Evolutionary conservation across 1,140 invertebrate species (phyloP).

Genomic region (Pseudomyrmex sp.): DNA sequence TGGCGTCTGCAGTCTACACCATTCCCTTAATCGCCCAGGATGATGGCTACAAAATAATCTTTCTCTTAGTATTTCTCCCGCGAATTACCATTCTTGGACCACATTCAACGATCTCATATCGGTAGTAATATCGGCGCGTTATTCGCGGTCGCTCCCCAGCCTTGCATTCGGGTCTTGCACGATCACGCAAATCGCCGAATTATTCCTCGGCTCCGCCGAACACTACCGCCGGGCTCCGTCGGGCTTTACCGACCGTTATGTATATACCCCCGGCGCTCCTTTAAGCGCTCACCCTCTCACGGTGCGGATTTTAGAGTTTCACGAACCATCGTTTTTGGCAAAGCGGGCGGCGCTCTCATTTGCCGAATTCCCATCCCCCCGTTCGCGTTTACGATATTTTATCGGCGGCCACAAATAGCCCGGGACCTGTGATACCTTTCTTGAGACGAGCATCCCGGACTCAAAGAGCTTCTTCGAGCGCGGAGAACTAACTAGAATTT

Average conservation of each 20-base stretch:
- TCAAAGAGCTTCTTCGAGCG: conserved; percentile 57
- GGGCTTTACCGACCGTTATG: conserved; percentile 32
- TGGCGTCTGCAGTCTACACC: not conserved
- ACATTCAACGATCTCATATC: conserved; percentile 71
- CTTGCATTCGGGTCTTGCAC: conserved; percentile 54
- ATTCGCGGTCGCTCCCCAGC: conserved; percentile 38
- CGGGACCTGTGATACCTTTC: conserved; percentile 36
- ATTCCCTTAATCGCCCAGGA: conserved; percentile 54
- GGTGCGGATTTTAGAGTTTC: conserved; percentile 49
- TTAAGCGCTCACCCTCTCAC: not conserved
- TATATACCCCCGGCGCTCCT: conserved; percentile 17
- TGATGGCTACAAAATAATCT: conserved; percentile 64
- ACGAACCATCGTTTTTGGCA: conserved; percentile 25
- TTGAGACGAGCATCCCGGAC: conserved; percentile 26
- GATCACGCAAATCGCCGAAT: conserved; percentile 72
- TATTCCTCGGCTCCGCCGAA: conserved; percentile 55
- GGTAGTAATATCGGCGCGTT: conserved; percentile 64
- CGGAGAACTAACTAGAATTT: conserved; percentile 59
- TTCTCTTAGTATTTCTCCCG: conserved; percentile 48
- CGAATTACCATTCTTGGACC: conserved; percentile 71
- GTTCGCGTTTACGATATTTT: conserved; percentile 65
- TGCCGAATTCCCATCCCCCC: not conserved
- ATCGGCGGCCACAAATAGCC: conserved; percentile 59
- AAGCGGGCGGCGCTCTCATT: conserved; percentile 42
- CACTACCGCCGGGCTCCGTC: conserved; percentile 3